Evolutionary conservation across 2,113 vertebrate species (phyloP), one percentile per base, ranked within the genome.

Genomic region (Pelodiscus sinensis): DNA sequence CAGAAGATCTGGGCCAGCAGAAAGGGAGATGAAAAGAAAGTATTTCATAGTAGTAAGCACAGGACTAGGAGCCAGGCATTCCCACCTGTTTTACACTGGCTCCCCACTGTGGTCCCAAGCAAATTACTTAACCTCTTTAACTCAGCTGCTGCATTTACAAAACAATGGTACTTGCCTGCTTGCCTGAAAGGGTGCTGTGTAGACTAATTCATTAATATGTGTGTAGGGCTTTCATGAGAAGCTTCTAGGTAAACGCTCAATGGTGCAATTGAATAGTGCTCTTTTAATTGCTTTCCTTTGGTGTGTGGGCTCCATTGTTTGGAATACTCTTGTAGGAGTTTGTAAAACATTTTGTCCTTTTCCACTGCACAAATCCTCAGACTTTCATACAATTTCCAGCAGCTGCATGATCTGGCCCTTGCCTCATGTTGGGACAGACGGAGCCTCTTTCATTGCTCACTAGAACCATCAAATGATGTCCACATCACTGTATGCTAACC

Each of bases 121-220:
- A 58, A 60, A 87, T 51, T 6, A 82, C 2, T 0, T 81, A 31
- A 83, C 29, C 12, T 21, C n/a, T 94, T 52, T 50, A 77, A 79
- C 68, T 89, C 79, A 11, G 1, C 51, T 62, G 80, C 52, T 60
- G 73, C 81, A 65, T 14, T 27, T 52, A 54, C 27, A 82, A 62
- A 5, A 4, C 81, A 71, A 27, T 2, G 55, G 18, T 13, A 62
- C 55, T 51, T 80, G 79, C 21, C 58, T 25, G 60, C 9, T 0
- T 13, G 62, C 79, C 86, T 13, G 0, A 1, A 2, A 82, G 79
- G 56, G 19, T 58, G 13, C 81, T 86, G 12, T 0, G n/a, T 14
- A 35, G 2, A 6, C 29, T 77, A 60, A 58, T 15, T 54, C 71
- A 55, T 21, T 57, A 55, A 77, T 3, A 1, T 15, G 55, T 29